Evolutionary conservation across 2,888 invertebrate species (phyloP).

Genomic region (Prostheceraeus crozeri): DNA sequence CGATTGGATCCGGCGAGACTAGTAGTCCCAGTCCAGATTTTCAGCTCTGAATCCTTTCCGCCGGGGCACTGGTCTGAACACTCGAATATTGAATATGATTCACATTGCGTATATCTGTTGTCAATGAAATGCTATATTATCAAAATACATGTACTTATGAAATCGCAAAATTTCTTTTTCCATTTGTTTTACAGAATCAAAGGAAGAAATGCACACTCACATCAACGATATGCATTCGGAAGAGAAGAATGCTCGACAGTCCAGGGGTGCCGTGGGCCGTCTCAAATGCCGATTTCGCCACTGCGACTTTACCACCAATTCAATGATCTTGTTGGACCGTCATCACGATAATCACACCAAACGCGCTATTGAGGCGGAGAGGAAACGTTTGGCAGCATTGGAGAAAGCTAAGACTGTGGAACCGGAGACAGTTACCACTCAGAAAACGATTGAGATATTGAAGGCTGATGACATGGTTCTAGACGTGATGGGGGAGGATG

Average conservation of each 20-base stretch:
- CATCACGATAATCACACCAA: constrained; percentile 34
- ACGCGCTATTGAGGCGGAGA: background rate
- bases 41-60: too few species aligned
- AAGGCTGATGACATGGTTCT: constrained; percentile 4
- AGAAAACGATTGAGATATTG: constrained; percentile 5
- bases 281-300: constrained; percentile 32
- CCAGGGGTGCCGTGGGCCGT: constrained; percentile 34
- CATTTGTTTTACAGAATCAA: too few species aligned
- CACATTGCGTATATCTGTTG: too few species aligned
- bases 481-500: constrained; percentile 11
- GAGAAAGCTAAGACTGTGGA: too few species aligned
- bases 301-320: constrained; percentile 37
- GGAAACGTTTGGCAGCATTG: too few species aligned
- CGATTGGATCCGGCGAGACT: too few species aligned
- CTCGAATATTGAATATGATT: too few species aligned
- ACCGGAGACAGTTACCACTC: background rate
- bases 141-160: too few species aligned
- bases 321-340: constrained; percentile 35
- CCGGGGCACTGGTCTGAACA: too few species aligned
- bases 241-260: constrained; percentile 31
- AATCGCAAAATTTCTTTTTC: too few species aligned
- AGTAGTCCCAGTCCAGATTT: too few species aligned
- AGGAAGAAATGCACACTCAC: constrained; percentile 32
- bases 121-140: too few species aligned
- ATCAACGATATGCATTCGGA: constrained; percentile 32